phyloP scores from a whole-genome alignment of 2,113 vertebrate genomes.

The Pionites leucogaster region DNA sequence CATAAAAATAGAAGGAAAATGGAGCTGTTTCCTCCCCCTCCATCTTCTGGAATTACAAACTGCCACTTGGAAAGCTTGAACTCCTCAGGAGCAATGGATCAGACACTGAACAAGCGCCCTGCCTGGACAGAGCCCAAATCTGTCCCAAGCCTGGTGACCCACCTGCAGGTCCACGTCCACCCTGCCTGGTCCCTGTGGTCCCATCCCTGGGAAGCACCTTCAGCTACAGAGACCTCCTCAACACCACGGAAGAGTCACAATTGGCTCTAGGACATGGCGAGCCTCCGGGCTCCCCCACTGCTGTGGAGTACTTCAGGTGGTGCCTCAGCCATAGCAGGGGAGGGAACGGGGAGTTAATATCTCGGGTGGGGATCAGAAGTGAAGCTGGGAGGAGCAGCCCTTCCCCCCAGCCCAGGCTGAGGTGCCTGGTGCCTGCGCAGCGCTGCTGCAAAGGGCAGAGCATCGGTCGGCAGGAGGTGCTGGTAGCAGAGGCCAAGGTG shows the following conservation, averaged over 20 bases:
- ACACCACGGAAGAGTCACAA: neutral
- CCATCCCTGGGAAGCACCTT: neutral
- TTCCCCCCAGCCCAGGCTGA: neutral
- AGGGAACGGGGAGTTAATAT: neutral
- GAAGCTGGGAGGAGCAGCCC: neutral
- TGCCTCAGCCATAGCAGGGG: neutral
- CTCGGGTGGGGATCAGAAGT: neutral
- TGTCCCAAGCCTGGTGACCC: neutral
- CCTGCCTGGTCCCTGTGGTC: fast-evolving
- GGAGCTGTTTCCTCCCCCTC: neutral
- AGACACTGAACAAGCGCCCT: neutral
- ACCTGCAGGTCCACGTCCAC: fast-evolving
- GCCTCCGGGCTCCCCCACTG: fast-evolving
- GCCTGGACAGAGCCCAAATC: neutral
- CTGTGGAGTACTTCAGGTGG: fast-evolving
- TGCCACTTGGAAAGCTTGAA: neutral
- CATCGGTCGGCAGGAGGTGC: neutral
- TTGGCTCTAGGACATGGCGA: fast-evolving
- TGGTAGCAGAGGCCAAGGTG: neutral
- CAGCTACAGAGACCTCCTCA: neutral
- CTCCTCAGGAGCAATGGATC: fast-evolving
- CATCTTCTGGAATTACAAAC: neutral
- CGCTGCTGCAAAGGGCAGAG: neutral
- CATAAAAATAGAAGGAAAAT: slow-evolving; percentile 45
- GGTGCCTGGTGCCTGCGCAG: neutral